Conservation (phyloP, 2,113 vertebrate genomes). For the Solea senegalensis region DNA sequence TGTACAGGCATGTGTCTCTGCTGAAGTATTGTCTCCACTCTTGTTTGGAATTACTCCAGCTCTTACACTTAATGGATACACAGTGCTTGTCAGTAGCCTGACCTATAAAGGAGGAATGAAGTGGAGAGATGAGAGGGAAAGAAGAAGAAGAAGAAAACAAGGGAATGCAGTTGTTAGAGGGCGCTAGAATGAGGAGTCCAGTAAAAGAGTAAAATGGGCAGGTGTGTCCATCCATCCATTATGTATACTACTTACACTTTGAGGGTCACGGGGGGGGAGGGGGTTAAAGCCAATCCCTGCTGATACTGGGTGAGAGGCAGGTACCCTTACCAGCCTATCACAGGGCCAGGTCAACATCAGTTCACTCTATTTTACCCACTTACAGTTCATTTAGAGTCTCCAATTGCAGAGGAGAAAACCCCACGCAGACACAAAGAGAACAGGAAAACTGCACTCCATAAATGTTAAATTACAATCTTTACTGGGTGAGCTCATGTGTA, state of each 20-base stretch:
- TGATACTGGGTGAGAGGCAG: too few relatives aligned
- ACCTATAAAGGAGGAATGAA: constrained; percentile 6
- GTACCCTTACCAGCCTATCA: too few relatives aligned
- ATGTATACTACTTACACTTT: too few relatives aligned
- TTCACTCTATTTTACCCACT: too few relatives aligned
- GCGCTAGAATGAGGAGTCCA: neutral
- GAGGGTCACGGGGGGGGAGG: too few relatives aligned
- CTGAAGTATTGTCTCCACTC: constrained; percentile 6
- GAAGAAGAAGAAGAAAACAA: neutral
- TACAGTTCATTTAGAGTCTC: too few relatives aligned
- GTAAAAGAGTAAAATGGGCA: neutral
- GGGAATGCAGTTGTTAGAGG: neutral
- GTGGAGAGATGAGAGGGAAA: neutral
- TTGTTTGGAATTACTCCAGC: constrained; percentile 20
- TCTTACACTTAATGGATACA: constrained; percentile 29
- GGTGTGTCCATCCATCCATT: too few relatives aligned
- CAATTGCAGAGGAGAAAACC: too few relatives aligned
- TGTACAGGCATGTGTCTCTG: neutral
- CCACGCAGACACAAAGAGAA: neutral
- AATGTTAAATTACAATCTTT: neutral
- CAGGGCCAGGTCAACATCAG: too few relatives aligned
- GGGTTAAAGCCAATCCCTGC: too few relatives aligned
- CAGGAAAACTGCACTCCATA: neutral
- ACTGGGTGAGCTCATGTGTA: neutral
- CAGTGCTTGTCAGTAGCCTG: constrained; percentile 20